A percentile compares a stretch with the other conserved stretches of the same genome.
phyloP scores from a whole-genome alignment of 2,888 invertebrate species.

The Candidula unifasciata region DNA sequence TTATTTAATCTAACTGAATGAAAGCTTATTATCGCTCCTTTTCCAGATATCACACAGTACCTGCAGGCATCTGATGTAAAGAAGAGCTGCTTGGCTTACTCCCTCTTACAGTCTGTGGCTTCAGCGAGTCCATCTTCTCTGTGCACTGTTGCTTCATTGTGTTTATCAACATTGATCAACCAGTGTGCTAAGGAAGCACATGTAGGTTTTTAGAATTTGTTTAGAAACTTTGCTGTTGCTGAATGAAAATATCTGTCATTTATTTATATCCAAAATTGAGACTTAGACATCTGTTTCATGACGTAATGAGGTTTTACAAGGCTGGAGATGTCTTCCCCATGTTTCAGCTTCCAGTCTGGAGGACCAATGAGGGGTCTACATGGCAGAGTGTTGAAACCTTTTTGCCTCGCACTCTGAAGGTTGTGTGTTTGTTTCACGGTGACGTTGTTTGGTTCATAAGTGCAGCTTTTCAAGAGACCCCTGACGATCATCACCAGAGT shows the following conservation, averaged over 20 bases:
- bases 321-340: not conserved
- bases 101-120: conserved; percentile 38
- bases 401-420: no score
- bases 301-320: no score
- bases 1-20: not conserved
- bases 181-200: conserved; percentile 21
- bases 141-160: conserved; percentile 23
- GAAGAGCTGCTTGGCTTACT: conserved; percentile 44
- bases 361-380: no score
- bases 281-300: no score
- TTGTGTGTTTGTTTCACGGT: no score
- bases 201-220: conserved; percentile 17
- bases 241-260: not conserved
- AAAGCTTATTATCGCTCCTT: not conserved
- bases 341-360: no score
- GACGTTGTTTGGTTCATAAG: no score
- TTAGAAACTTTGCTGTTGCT: not conserved
- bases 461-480: no score
- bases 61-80: conserved; percentile 41
- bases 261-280: not conserved
- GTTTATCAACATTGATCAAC: conserved; percentile 38
- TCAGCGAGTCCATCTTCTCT: conserved; percentile 29
- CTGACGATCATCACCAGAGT: no score
- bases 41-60: conserved; percentile 44
- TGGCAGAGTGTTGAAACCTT: no score